phyloP scores from a whole-genome alignment of 2,113 vertebrate genomes.

The Poecilia latipinna region DNA sequence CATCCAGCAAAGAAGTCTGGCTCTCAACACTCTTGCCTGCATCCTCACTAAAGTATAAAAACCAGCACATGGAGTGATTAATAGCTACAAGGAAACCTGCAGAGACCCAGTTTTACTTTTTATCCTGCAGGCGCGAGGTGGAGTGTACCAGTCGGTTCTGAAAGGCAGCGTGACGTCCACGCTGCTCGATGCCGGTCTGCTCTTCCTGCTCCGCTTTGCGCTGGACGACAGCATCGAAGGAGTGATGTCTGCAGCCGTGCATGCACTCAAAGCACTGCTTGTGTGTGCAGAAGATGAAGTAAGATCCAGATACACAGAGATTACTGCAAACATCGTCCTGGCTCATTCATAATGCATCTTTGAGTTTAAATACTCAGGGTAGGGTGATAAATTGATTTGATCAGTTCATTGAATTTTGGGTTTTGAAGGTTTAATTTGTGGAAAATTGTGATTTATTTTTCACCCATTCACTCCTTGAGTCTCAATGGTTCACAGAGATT shows the following conservation, averaged over 20 bases:
- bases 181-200: conserved; percentile 93
- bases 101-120: background rate
- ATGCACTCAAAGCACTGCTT: conserved; percentile 85
- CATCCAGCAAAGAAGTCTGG: conserved; percentile 90
- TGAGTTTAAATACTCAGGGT: no score
- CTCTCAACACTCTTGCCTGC: conserved; percentile 87
- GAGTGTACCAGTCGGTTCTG: conserved; percentile 82
- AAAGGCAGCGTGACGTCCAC: conserved; percentile 84
- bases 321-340: no score
- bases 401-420: no score
- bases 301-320: conserved; percentile 10
- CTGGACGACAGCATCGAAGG: conserved; percentile 90
- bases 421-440: no score
- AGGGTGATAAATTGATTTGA: no score
- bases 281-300: conserved; percentile 92
- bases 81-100: background rate
- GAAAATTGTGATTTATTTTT: no score
- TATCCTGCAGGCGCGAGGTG: conserved; percentile 82
- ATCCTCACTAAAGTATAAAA: conserved; percentile 87
- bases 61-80: background rate
- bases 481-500: no score
- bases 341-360: no score
- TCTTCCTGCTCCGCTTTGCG: conserved; percentile 93
- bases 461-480: no score
- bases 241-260: conserved; percentile 86